Evolutionary conservation across 2,888 invertebrate genomes (phyloP).

Genomic region (Macaria notata): DNA sequence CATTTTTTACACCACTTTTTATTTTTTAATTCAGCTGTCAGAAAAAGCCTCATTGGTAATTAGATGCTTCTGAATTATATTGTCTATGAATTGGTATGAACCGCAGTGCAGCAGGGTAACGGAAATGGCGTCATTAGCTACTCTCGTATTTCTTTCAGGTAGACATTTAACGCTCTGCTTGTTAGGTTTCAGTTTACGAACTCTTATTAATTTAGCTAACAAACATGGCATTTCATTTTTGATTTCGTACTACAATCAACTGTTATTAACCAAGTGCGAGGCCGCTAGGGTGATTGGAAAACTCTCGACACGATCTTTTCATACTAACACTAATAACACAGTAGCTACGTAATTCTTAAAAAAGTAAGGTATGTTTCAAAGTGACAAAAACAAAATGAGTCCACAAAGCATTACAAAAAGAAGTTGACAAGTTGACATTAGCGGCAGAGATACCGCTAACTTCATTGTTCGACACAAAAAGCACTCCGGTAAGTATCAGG

Average conservation of each 20-base stretch:
- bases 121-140: conserved; percentile 78
- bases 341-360: no score
- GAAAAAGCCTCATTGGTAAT: no score
- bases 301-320: no score
- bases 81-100: conserved; percentile 25
- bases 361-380: no score
- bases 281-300: no score
- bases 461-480: conserved; percentile 49
- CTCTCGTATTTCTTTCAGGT: conserved; percentile 68
- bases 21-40: no score
- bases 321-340: no score
- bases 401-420: conserved; percentile 5
- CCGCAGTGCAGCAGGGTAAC: conserved; percentile 67
- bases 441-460: conserved; percentile 40
- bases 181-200: conserved; percentile 43
- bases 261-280: no score
- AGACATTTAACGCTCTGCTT: conserved; percentile 66
- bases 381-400: conserved; percentile 2
- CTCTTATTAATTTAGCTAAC: conserved; percentile 30
- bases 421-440: conserved; percentile 17
- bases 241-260: no score
- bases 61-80: no score
- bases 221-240: no score
- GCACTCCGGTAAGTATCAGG: conserved; percentile 41
- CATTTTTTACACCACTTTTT: no score